Evolutionary conservation across 2,888 invertebrate genomes (phyloP), one percentile per base, ranked within the genome.

Genomic region (Ametastegia equiseti): DNA sequence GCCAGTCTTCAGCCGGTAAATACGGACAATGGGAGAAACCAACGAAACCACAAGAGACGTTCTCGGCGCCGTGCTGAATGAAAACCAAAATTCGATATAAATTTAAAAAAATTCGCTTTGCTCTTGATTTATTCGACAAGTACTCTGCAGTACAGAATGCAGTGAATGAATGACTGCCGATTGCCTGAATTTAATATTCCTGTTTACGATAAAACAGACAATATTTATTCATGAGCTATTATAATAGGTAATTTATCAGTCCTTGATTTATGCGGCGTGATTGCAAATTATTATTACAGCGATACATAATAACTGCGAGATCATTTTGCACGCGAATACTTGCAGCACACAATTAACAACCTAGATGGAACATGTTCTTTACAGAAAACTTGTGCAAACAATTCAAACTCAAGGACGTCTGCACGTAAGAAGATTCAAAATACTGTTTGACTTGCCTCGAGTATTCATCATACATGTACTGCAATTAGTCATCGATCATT

Each of bases 261-360:
- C 13, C 42, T 71, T 45, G 71, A 47, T 4, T 19, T 36, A 39
- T 54, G 75, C 33, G n/a, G 19, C 36, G 19, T 54, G 36, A 75
- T 75, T 54, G n/a, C 2, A n/a, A 54, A 54, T 75, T 33, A 75
- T 54, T 75, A 54, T 33, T 36, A 5, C 33, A 47, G 33, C 13
- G 71, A 71, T n/a, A n/a, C n/a, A n/a, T 71, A 71, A 71, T 71
- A 1, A 30, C 47, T 71, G 30, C 71, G 45, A 47, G 47, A 71
- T 71, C 45, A 30, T 4, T n/a, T 71, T 6, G 27, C 45, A 47
- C 71, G 71, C 30, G 15, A 45, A 67, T 67, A 67, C 65, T n/a
- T n/a, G 30, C 30, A 30, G 30, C 27, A 60, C 15, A 60, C 23
- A 67, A 9, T n/a, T 67, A 39, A 19, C 65, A 39, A 23, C 39